Base-by-base conservation (phyloP, 2,113 vertebrate species). In the Nycticebus coucang region DNA sequence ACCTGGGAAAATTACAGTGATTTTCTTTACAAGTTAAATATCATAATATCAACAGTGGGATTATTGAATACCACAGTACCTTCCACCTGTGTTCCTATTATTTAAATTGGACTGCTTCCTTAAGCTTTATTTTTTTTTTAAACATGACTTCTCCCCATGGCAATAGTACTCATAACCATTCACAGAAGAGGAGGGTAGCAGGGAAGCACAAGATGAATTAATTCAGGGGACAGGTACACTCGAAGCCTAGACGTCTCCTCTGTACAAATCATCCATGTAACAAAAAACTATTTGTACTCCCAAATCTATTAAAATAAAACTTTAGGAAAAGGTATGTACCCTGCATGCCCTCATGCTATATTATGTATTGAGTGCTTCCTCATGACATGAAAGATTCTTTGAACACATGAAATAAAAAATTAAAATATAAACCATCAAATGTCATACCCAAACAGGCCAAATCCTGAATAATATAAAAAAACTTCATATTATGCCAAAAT, bases 391-490 rank as follows among this genome's bases (percentile, higher is more conserved):
- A 64, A 64, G 24, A 28, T 64, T 28, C 24, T 64, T 62, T 64
- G 62, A 64, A 64, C 4, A 64, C 62, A 64, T 64, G 62, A 64
- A 64, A 64, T 64, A 64, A 64, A 50, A 50, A 50, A 50, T 68
- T 33, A 3, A 12, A 33, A 83, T 37, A 68, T 41, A 71, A 75
- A n/a, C 28, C 6, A 87, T 72, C 72, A 60, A 82, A 92, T 62
- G 37, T 22, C 57, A 14, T 53, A 82, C 28, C 35, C 75, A 66
- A 66, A 88, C 3, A 87, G 19, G 33, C 3, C 30, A 72, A 78
- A 91, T 50, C 12, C 15, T 93, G 45, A 93, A n/a, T 62, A n/a
- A 93, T 87, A 57, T 37, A 22, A 91, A 90, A 94, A 85, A 21
- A 6, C 12, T 82, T 88, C 68, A 7, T 37, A 33, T 87, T 33